Percentiles rank a stretch among this genome's conserved stretches.
Conservation (phyloP, 23 tunicate species). For the Trididemnum miniatum region DNA sequence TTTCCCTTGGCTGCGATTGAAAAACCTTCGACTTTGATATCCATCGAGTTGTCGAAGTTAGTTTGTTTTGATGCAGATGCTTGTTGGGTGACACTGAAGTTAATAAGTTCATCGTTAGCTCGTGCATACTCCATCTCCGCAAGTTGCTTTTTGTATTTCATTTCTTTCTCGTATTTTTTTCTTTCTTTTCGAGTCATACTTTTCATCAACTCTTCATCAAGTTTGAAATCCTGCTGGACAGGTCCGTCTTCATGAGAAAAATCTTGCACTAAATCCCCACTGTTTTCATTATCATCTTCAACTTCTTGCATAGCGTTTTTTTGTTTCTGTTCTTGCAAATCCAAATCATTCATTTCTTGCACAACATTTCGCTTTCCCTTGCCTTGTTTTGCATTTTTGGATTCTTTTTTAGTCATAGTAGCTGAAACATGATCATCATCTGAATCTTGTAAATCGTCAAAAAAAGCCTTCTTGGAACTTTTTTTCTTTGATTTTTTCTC, state of each 20-base stretch:
- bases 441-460: conserved; percentile 78
- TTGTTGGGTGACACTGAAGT: conserved; percentile 84
- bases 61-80: conserved; percentile 6
- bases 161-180: conserved; percentile 79
- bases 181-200: conserved; percentile 93
- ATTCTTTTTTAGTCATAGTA: background rate
- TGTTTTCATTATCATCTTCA: conserved; percentile 24
- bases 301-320: background rate
- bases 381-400: conserved; percentile 58
- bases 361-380: conserved; percentile 78
- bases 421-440: background rate
- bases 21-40: conserved; percentile 91
- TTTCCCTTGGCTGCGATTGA: conserved; percentile 99
- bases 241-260: conserved; percentile 95
- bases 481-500: conserved; percentile 41
- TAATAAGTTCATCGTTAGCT: conserved; percentile 78
- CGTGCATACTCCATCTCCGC: conserved; percentile 76
- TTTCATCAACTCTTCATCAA: conserved; percentile 83
- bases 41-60: conserved; percentile 56
- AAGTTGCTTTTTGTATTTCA: conserved; percentile 62
- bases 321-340: background rate
- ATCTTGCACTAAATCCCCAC: conserved; percentile 76
- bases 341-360: background rate
- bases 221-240: conserved; percentile 32
- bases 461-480: conserved; percentile 74